These are phyloP conservation scores for Subanguina moxae DNA, from an alignment of 1,140 invertebrate genomes.

Conservation along the genomic window DNA sequence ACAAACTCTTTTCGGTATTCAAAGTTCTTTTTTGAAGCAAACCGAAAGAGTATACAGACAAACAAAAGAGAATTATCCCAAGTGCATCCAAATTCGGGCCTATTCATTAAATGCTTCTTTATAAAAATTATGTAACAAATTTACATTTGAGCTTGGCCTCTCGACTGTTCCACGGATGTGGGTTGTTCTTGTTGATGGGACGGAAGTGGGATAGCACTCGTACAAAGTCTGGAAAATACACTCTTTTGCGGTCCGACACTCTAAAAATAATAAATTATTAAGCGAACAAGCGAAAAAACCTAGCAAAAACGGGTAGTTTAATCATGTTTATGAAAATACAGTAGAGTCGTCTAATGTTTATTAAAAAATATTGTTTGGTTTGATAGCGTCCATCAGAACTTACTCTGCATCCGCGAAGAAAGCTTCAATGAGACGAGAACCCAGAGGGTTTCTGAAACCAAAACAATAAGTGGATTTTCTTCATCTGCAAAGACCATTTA, in stretches of 20 bases:
- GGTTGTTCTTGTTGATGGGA: constrained; percentile 83
- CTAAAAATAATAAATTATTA: constrained; percentile 22
- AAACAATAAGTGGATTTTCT: not conserved
- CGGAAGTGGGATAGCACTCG: constrained; percentile 89
- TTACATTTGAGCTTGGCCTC: constrained; percentile 88
- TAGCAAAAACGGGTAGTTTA: no score
- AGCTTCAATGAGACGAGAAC: constrained; percentile 92
- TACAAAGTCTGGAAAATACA: constrained; percentile 96
- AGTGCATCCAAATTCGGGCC: no score
- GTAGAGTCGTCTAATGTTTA: constrained; percentile 15
- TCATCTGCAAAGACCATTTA: not conserved
- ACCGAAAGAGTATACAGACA: no score
- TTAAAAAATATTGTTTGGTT: no score
- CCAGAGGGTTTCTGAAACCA: constrained; percentile 73
- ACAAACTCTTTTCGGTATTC: no score
- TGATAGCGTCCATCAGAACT: no score
- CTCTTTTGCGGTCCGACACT: constrained; percentile 60
- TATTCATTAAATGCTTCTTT: no score
- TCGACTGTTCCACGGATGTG: constrained; percentile 82
- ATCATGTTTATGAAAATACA: no score
- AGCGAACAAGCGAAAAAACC: no score
- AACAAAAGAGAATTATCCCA: no score
- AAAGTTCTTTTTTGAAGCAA: no score
- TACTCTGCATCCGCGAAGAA: constrained; percentile 74
- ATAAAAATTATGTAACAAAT: constrained; percentile 2